Conservation (phyloP, 1,140 invertebrate species). For the Drosophila bocki region DNA sequence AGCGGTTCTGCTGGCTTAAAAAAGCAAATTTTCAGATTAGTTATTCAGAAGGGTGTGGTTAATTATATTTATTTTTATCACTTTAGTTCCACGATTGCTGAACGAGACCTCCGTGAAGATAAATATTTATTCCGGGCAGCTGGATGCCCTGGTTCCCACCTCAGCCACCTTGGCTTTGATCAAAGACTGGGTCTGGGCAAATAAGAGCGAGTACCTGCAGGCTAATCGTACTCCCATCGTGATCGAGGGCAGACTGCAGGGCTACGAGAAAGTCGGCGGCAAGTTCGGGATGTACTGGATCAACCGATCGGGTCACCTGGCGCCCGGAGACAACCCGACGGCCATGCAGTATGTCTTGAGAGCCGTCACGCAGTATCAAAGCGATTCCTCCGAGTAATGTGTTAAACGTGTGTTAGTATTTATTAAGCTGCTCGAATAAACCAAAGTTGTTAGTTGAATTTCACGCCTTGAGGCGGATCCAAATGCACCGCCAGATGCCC, state of each 20-base stretch:
- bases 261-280: conserved; percentile 88
- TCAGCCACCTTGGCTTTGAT: conserved; percentile 89
- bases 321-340: conserved; percentile 79
- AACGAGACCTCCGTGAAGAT: conserved; percentile 87
- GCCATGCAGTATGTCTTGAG: conserved; percentile 72
- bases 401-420: too few species aligned
- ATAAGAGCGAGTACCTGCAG: conserved; percentile 86
- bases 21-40: not conserved
- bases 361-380: conserved; percentile 28
- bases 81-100: conserved; percentile 89
- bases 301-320: conserved; percentile 87
- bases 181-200: conserved; percentile 88
- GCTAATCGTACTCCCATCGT: conserved; percentile 86
- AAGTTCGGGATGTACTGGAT: conserved; percentile 92
- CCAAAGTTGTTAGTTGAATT: not conserved
- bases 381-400: not conserved
- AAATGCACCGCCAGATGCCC: conserved; percentile 22
- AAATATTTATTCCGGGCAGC: conserved; percentile 83
- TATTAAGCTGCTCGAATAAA: not conserved
- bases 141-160: conserved; percentile 90
- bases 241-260: conserved; percentile 87
- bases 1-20: conserved; percentile 26
- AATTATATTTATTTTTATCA: not conserved
- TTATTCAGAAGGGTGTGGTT: not conserved
- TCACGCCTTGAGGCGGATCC: not conserved